Base-by-base conservation (phyloP, 1,140 invertebrate species). In the Mya arenaria region DNA sequence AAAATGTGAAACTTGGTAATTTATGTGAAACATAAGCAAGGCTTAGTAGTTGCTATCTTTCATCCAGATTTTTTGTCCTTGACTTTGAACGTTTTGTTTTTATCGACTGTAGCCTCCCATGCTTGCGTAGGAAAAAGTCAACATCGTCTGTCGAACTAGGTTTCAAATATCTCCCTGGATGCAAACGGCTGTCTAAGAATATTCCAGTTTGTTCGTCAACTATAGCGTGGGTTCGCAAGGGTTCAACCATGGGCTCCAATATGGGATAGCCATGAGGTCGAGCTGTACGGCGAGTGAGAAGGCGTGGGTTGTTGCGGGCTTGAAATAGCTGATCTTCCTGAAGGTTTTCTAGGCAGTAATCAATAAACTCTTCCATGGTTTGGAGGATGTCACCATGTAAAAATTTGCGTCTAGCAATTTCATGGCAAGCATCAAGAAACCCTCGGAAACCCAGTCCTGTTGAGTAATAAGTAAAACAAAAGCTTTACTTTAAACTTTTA, bases 401-500 rank as follows among this genome's bases (percentile, higher is more conserved):
- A 65, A 90, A 88, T 58, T 87, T 86, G 4, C 86, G 78, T 48
- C 78, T 73, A 15, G 87, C 87, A 23, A 91, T 87, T 32, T 84
- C 80, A 41, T 86, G 83, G 78, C 89, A 90, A 15, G 87, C 89
- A 72, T 90, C 89, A 0, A 91, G 69, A 41, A 91, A 91, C 25
- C 86, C 90, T 41, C 88, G 88, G 68, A 90, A 90, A 55, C 85
- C 74, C 37, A 91, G 84, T 69, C 89, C 89, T 90, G 83, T 1
- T 84, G 39, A 39, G 48, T 55, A 79, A 36, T 39, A 62, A 39
- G 32, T 25, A 28, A 55, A 32, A 15, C 5, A 39, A n/a, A n/a
- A n/a, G n/a, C n/a, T n/a, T n/a, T n/a, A n/a, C n/a, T n/a, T n/a
- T n/a, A n/a, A n/a, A n/a, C n/a, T n/a, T n/a, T n/a, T n/a, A n/a